These are phyloP conservation scores for Boloria euphrosyne DNA, from an alignment of 2,888 invertebrate genomes.

Conservation along the genomic window DNA sequence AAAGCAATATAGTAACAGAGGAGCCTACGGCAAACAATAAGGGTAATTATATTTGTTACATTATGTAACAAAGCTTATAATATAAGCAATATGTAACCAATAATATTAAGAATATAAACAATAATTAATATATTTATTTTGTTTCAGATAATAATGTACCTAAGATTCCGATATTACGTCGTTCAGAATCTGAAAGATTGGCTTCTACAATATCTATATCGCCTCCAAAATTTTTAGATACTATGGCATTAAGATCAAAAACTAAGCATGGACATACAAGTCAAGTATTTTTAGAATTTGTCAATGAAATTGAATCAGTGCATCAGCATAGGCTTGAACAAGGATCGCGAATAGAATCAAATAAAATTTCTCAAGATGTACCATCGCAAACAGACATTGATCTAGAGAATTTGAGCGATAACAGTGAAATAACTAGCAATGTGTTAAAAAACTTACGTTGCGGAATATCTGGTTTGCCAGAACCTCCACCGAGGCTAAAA, in stretches of 20 bases:
- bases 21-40: constrained; percentile 44
- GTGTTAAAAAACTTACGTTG: constrained; percentile 68
- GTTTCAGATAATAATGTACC: constrained; percentile 74
- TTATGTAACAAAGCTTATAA: not conserved
- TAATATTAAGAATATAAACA: not conserved
- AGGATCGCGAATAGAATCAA: constrained; percentile 38
- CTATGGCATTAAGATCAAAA: constrained; percentile 90
- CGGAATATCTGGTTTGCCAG: constrained; percentile 73
- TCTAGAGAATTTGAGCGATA: constrained; percentile 69
- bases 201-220: constrained; percentile 67
- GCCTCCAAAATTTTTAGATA: constrained; percentile 88
- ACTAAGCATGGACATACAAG: constrained; percentile 83
- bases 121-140: constrained; percentile 30
- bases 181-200: constrained; percentile 76
- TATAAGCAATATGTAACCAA: not conserved
- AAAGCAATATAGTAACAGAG: constrained; percentile 44
- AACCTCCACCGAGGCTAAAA: constrained; percentile 75
- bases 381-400: constrained; percentile 53
- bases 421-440: constrained; percentile 71
- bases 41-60: constrained; percentile 20
- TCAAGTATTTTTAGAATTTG: constrained; percentile 82
- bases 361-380: constrained; percentile 26
- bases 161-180: constrained; percentile 67
- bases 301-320: constrained; percentile 57
- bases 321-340: constrained; percentile 34